These are phyloP conservation scores for Laticauda laticaudata DNA, from an alignment of 2,113 vertebrate species.

Conservation along the genomic window DNA sequence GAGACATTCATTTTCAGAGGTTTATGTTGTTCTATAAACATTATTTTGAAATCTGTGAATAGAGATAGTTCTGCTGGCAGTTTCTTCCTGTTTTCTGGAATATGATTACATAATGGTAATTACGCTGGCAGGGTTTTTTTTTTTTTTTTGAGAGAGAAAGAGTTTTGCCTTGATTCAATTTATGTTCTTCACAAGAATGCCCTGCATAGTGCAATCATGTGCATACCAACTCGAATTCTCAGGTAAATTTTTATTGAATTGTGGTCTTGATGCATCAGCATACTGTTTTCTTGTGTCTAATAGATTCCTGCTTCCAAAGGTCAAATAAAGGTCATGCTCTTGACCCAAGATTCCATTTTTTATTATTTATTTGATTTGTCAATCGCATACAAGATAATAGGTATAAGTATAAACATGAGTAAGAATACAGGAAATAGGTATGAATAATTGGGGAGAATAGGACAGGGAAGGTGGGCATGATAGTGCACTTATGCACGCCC, in stretches of 20 bases:
- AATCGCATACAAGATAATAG: too few relatives aligned
- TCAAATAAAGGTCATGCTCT: neutral
- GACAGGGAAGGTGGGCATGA: too few relatives aligned
- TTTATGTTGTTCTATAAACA: neutral
- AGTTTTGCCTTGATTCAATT: neutral
- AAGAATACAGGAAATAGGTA: too few relatives aligned
- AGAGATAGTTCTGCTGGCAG: neutral
- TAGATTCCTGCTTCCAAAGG: neutral
- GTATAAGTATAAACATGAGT: too few relatives aligned
- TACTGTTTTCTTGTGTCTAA: neutral
- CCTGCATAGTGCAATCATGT: neutral
- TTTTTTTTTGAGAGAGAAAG: neutral
- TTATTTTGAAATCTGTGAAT: constrained; percentile 7
- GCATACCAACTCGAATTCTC: neutral
- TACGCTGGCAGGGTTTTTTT: neutral
- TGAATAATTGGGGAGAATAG: too few relatives aligned
- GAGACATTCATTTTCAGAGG: constrained; percentile 8
- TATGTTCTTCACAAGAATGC: neutral
- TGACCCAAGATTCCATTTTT: neutral
- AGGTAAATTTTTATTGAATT: neutral
- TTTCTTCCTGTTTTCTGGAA: neutral
- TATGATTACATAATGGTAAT: neutral
- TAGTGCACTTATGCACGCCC: too few relatives aligned
- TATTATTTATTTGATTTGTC: too few relatives aligned
- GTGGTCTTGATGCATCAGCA: neutral